Evolutionary conservation across 1,140 invertebrate species (phyloP).

Genomic region (Macrotrachela quadricornifera): DNA sequence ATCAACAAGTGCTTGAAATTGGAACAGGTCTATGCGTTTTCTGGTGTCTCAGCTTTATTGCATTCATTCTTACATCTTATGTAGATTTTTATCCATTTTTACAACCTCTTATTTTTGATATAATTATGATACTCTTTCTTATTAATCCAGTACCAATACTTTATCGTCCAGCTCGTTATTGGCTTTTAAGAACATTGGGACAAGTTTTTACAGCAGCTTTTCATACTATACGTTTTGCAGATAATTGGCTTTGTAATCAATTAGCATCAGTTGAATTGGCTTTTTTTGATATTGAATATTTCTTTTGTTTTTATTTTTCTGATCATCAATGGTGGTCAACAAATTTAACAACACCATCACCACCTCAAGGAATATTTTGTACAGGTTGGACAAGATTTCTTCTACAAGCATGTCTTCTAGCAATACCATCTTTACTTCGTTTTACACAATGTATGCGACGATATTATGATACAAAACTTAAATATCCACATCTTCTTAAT

Average conservation of each 20-base stretch:
- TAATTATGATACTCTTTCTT: slow-evolving; percentile 5
- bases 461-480: slow-evolving; percentile 48
- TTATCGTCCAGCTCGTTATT: background rate
- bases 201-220: slow-evolving; percentile 60
- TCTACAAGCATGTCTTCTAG: too few species aligned
- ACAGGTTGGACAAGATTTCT: too few species aligned
- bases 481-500: slow-evolving; percentile 83
- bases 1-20: slow-evolving; percentile 81
- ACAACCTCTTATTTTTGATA: background rate
- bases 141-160: slow-evolving; percentile 5
- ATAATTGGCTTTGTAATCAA: slow-evolving; percentile 99
- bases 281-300: slow-evolving; percentile 78
- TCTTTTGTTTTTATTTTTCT: slow-evolving; percentile 41
- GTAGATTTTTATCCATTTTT: background rate
- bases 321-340: slow-evolving; percentile 1
- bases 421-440: slow-evolving; percentile 78
- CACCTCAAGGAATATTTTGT: too few species aligned
- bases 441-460: slow-evolving; percentile 89
- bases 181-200: background rate
- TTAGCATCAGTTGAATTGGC: slow-evolving; percentile 72
- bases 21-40: slow-evolving; percentile 83
- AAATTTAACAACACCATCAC: too few species aligned
- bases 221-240: slow-evolving; percentile 81
- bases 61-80: slow-evolving; percentile 1
- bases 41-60: slow-evolving; percentile 58